These are phyloP conservation scores for Mythimna impura DNA, from an alignment of 2,888 invertebrate genomes.

Conservation along the genomic window DNA sequence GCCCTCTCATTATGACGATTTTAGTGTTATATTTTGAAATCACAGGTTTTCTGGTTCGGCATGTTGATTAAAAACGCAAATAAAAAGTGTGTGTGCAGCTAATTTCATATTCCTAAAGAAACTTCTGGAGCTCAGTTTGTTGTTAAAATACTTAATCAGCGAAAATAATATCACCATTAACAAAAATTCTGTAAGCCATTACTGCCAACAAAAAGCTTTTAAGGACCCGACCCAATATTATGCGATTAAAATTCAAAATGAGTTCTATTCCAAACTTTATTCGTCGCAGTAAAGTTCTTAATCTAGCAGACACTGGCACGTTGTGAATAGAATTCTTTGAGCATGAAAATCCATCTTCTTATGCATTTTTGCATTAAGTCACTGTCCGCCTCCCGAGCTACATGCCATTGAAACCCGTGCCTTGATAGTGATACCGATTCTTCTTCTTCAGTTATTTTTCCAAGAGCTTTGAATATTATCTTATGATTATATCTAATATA, in stretches of 20 bases:
- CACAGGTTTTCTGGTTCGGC: neutral
- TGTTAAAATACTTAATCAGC: slow-evolving; percentile 18
- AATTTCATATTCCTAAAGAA: slow-evolving; percentile 5
- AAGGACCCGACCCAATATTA: slow-evolving; percentile 55
- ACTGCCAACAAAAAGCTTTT: slow-evolving; percentile 62
- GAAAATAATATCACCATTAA: slow-evolving; percentile 29
- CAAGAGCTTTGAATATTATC: slow-evolving; percentile 36
- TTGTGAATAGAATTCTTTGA: slow-evolving; percentile 65
- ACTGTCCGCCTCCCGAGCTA: slow-evolving; percentile 40
- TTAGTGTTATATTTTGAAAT: slow-evolving; percentile 19
- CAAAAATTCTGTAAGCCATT: slow-evolving; percentile 52
- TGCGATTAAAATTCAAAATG: slow-evolving; percentile 67
- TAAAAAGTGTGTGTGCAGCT: neutral
- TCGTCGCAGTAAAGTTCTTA: slow-evolving; percentile 62
- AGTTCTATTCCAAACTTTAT: slow-evolving; percentile 62
- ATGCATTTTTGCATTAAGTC: slow-evolving; percentile 65
- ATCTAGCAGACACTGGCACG: slow-evolving; percentile 66
- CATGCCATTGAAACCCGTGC: slow-evolving; percentile 55
- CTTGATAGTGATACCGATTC: slow-evolving; percentile 51
- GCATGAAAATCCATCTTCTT: slow-evolving; percentile 68
- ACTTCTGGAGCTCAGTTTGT: neutral
- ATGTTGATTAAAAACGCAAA: neutral
- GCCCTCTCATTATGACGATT: slow-evolving; percentile 24
- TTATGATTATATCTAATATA: slow-evolving; percentile 25
- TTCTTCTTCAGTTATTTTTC: slow-evolving; percentile 47